These are phyloP conservation scores for Chaetogeoica ovagalla DNA, from an alignment of 2,888 invertebrate species.

Conservation along the genomic window DNA sequence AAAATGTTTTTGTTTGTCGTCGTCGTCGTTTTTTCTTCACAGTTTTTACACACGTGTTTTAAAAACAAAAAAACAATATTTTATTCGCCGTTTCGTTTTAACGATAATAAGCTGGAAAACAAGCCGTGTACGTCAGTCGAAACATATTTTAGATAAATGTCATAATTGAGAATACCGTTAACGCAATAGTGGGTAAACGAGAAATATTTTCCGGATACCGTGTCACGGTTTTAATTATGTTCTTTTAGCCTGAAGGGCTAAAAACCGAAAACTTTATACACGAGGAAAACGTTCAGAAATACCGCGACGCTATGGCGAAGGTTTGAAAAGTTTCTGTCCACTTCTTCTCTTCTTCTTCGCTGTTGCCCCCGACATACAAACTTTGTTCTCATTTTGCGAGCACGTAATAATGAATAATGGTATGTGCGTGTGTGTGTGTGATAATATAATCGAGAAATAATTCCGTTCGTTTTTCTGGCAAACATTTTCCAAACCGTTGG, in stretches of 20 bases:
- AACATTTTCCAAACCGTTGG: background rate
- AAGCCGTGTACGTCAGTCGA: too few relatives aligned
- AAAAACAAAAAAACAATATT: too few relatives aligned
- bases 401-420: background rate
- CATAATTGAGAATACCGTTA: too few relatives aligned
- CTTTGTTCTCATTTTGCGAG: background rate
- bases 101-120: too few relatives aligned
- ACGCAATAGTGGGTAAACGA: too few relatives aligned
- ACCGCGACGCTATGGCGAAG: background rate
- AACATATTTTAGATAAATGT: too few relatives aligned
- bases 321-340: conserved; percentile 2
- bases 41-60: too few relatives aligned
- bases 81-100: too few relatives aligned
- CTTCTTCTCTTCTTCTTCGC: background rate
- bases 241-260: background rate
- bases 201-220: too few relatives aligned
- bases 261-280: background rate
- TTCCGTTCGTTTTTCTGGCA: background rate
- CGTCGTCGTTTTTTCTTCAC: too few relatives aligned
- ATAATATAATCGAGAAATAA: conserved; percentile 1
- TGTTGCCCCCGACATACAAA: background rate
- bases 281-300: background rate
- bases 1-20: too few relatives aligned
- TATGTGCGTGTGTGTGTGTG: background rate
- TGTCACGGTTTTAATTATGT: too few relatives aligned